These are phyloP conservation scores for Stictocephala bisonia DNA, from an alignment of 2,888 invertebrate genomes.

Conservation along the genomic window DNA sequence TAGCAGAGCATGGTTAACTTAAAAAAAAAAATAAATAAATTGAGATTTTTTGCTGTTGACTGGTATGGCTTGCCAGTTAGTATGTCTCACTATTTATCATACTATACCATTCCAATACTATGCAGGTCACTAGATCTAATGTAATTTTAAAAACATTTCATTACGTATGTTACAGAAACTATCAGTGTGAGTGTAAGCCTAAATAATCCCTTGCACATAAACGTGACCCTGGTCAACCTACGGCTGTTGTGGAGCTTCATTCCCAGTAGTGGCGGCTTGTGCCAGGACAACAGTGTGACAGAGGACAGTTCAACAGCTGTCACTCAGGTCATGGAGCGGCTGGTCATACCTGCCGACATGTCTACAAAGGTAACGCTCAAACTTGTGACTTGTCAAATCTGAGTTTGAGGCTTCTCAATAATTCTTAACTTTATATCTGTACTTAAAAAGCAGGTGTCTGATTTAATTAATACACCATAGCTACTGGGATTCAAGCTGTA, in stretches of 20 bases:
- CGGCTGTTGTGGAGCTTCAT: slow-evolving; percentile 79
- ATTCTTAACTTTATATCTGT: too few relatives aligned
- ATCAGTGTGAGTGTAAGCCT: slow-evolving; percentile 74
- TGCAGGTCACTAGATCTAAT: too few relatives aligned
- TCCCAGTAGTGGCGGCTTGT: slow-evolving; percentile 62
- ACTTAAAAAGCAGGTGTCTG: too few relatives aligned
- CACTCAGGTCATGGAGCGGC: slow-evolving; percentile 11
- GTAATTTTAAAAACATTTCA: too few relatives aligned
- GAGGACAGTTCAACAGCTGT: not conserved
- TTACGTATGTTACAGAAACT: slow-evolving; percentile 1
- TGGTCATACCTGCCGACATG: slow-evolving; percentile 28
- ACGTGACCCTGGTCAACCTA: slow-evolving; percentile 76
- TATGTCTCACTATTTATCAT: too few relatives aligned
- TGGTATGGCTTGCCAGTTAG: not conserved
- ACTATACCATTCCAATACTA: too few relatives aligned
- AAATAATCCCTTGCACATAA: slow-evolving; percentile 80
- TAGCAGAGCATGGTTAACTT: too few relatives aligned
- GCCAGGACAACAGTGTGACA: slow-evolving; percentile 61
- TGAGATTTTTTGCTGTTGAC: not conserved
- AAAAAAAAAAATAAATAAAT: too few relatives aligned
- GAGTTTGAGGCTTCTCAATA: too few relatives aligned
- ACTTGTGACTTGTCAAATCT: too few relatives aligned
- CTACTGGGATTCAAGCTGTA: too few relatives aligned
- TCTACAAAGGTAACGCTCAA: slow-evolving; percentile 36
- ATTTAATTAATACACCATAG: too few relatives aligned